Conservation (phyloP, 1,140 invertebrate genomes). For the Psilanteris sp. region DNA sequence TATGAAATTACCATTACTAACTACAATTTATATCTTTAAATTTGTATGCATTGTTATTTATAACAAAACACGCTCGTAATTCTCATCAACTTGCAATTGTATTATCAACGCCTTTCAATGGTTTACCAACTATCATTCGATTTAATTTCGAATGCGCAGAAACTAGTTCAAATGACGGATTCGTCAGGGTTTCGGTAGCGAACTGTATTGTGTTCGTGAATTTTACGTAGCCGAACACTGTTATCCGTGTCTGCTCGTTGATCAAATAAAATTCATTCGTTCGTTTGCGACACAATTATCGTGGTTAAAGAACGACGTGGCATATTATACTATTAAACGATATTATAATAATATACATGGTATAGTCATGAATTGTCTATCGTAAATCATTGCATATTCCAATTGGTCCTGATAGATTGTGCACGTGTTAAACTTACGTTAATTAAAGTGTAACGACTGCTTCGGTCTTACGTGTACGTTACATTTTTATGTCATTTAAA, state of each 20-base stretch:
- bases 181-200: slow-evolving; percentile 29
- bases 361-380: slow-evolving; percentile 51
- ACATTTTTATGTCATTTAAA: slow-evolving; percentile 13
- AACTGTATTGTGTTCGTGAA: slow-evolving; percentile 22
- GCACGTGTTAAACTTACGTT: slow-evolving; percentile 33
- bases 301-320: slow-evolving; percentile 32
- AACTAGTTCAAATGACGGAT: slow-evolving; percentile 23
- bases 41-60: slow-evolving; percentile 13
- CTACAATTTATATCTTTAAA: neutral
- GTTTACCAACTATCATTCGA: neutral
- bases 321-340: slow-evolving; percentile 51
- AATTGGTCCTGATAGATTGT: slow-evolving; percentile 47
- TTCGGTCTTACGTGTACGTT: slow-evolving; percentile 25
- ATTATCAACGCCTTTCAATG: neutral
- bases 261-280: slow-evolving; percentile 33
- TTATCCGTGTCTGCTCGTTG: slow-evolving; percentile 56
- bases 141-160: slow-evolving; percentile 9
- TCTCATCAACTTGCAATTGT: neutral
- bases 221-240: slow-evolving; percentile 37
- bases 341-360: slow-evolving; percentile 56
- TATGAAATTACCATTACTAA: neutral
- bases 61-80: slow-evolving; percentile 12
- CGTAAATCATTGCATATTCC: slow-evolving; percentile 40
- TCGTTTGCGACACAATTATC: slow-evolving; percentile 25
- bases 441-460: slow-evolving; percentile 30